phyloP scores from a whole-genome alignment of 2,113 vertebrate genomes.

The Pithys albifrons region DNA sequence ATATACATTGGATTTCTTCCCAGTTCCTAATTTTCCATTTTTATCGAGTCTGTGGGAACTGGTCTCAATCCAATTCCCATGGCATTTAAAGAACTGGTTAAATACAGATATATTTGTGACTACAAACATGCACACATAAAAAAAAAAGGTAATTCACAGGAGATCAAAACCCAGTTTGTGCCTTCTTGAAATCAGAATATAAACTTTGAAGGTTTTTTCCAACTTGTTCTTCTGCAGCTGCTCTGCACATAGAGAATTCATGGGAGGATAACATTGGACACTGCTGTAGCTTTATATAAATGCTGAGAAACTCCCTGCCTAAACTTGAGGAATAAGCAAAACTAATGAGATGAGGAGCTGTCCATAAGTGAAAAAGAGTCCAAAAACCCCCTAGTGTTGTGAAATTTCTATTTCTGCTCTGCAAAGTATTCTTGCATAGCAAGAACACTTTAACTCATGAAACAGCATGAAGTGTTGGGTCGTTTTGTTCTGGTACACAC shows the following conservation, averaged over 20 bases:
- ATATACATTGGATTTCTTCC: conserved; percentile 3
- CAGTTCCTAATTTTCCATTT: conserved; percentile 21
- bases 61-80: neutral
- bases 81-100: neutral
- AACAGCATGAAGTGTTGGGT: no score
- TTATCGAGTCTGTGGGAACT: conserved; percentile 13
- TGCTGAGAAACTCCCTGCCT: neutral
- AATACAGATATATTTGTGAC: neutral
- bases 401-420: no score
- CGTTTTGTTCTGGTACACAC: no score
- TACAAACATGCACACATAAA: neutral
- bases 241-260: neutral
- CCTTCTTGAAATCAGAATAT: neutral
- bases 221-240: neutral
- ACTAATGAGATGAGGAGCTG: neutral
- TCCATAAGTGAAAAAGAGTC: neutral
- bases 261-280: rapidly evolving
- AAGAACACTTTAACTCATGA: no score
- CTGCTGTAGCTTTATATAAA: neutral
- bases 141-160: neutral
- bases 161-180: neutral
- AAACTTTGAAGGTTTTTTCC: neutral
- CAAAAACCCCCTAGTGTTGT: no score
- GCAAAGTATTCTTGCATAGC: no score
- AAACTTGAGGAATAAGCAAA: neutral